A percentile compares a stretch with the other conserved stretches of the same genome.
Evolutionary conservation across 2,113 vertebrate species (phyloP).

Genomic region (Dasypus novemcinctus): DNA sequence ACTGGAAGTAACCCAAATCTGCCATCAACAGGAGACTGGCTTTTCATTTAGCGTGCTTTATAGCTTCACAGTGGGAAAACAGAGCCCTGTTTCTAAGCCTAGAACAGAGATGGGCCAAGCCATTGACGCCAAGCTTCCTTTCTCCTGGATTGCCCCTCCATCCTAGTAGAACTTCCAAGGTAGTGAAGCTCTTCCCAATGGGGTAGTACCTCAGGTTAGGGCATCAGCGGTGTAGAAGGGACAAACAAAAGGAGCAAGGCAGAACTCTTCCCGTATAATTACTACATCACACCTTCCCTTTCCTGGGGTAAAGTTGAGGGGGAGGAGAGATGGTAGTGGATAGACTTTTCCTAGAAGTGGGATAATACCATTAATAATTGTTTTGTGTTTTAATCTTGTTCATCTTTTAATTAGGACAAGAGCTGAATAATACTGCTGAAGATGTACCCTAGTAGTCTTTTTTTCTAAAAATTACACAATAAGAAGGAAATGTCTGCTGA

Average conservation of each 20-base stretch:
- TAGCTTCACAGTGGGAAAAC: neutral
- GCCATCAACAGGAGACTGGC: constrained; percentile 26
- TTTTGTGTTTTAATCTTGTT: neutral
- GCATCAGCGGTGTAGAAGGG: too few relatives aligned
- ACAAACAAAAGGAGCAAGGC: neutral
- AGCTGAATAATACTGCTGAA: neutral
- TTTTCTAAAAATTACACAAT: constrained; percentile 33
- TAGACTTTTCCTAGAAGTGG: neutral
- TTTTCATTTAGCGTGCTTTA: constrained; percentile 51
- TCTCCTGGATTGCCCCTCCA: neutral
- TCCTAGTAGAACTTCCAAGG: neutral
- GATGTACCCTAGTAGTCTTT: neutral
- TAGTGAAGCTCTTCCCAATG: neutral
- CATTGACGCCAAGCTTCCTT: neutral
- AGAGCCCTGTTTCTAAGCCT: neutral
- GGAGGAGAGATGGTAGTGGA: neutral
- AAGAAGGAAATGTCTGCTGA: neutral
- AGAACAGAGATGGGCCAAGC: neutral
- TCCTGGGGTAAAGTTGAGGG: neutral
- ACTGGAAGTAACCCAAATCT: constrained; percentile 51
- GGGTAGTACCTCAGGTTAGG: neutral
- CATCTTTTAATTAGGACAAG: constrained; percentile 33
- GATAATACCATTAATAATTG: neutral
- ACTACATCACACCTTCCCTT: neutral
- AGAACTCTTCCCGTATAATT: neutral